phyloP scores from a whole-genome alignment of 2,797 vertebrate species.

The Epinephelus malabaricus region DNA sequence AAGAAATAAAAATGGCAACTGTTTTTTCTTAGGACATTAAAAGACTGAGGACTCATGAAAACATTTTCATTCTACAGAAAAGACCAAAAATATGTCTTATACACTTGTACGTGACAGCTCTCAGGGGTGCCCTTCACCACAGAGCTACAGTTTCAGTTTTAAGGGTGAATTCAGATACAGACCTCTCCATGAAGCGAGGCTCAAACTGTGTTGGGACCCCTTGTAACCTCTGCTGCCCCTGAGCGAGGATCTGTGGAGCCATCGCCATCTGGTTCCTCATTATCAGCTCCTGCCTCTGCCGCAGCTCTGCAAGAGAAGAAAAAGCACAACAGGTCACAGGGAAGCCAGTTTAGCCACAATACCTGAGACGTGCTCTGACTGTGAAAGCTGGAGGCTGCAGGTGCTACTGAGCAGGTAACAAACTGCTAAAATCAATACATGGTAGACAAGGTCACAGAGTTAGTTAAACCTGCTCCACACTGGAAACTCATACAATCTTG shows the following conservation, averaged over 20 bases:
- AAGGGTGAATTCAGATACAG: conserved; percentile 38
- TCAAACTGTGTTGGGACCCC: conserved; percentile 90
- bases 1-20: no score
- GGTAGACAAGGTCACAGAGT: background rate
- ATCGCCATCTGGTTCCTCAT: conserved; percentile 95
- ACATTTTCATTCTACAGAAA: background rate
- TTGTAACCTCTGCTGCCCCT: conserved; percentile 91
- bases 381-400: conserved; percentile 17
- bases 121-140: background rate
- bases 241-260: conserved; percentile 89
- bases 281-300: conserved; percentile 91
- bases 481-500: conserved; percentile 3
- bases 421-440: background rate
- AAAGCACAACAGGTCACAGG: conserved; percentile 13
- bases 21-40: no score
- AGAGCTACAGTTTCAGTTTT: conserved; percentile 20
- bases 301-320: conserved; percentile 85
- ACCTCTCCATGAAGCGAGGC: conserved; percentile 92
- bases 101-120: background rate
- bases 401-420: conserved; percentile 1
- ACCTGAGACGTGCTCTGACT: conserved; percentile 34
- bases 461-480: background rate
- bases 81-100: background rate
- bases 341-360: conserved; percentile 15
- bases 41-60: background rate